A percentile compares a stretch with the other conserved stretches of the same genome.
Conservation (phyloP, 2,113 vertebrate genomes). For the Scartelaos histophorus region DNA sequence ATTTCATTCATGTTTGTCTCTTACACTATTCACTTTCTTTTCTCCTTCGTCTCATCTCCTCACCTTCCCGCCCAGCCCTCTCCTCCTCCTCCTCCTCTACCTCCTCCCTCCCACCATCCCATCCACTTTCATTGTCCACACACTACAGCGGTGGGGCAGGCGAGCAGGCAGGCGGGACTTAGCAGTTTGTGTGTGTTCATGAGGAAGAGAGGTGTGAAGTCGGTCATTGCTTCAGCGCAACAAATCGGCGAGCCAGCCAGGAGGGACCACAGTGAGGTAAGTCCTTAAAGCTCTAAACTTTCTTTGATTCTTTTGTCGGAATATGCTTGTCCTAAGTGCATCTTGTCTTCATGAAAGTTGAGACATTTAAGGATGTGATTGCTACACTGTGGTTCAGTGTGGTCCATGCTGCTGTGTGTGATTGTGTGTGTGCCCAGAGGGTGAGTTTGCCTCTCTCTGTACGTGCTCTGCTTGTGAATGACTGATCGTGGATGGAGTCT, state of each 20-base stretch:
- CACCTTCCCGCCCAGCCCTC: constrained; percentile 50
- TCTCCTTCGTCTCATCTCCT: constrained; percentile 25
- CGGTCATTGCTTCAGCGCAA: constrained; percentile 43
- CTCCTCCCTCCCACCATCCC: constrained; percentile 40
- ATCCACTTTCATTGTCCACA: constrained; percentile 72
- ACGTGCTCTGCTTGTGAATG: constrained; percentile 70
- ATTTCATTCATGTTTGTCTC: constrained; percentile 23
- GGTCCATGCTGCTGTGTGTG: constrained; percentile 20
- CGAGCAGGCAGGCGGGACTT: not conserved
- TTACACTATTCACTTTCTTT: constrained; percentile 45
- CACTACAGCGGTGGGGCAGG: constrained; percentile 29
- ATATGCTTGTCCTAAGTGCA: not conserved
- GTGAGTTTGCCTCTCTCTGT: constrained; percentile 53
- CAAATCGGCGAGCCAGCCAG: constrained; percentile 22
- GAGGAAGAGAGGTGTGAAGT: constrained; percentile 40
- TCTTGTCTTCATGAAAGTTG: constrained; percentile 32
- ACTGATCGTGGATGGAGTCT: constrained; percentile 49
- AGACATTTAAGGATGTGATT: constrained; percentile 19
- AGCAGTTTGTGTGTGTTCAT: constrained; percentile 33
- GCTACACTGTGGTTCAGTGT: constrained; percentile 26
- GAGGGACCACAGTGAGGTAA: constrained; percentile 67
- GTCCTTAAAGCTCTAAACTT: constrained; percentile 33
- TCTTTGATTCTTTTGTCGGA: not conserved
- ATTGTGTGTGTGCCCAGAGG: constrained; percentile 44
- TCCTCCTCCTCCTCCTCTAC: constrained; percentile 46